Conservation (phyloP, 2,888 invertebrate species). For the Ashinkailepas kermadecensis region DNA sequence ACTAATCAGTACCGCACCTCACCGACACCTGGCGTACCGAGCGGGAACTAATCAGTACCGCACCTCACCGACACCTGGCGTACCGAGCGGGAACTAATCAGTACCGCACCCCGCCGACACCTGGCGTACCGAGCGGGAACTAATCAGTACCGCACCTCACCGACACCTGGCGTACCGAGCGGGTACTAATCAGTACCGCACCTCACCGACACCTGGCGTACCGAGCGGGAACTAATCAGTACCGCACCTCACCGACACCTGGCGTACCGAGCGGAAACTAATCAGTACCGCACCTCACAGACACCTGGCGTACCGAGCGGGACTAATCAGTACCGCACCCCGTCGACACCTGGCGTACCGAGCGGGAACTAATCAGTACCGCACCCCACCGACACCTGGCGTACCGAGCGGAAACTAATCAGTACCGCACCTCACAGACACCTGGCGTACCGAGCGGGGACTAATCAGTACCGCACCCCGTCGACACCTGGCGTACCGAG, state of each 20-base stretch:
- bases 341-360: conserved; percentile 60
- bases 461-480: conserved; percentile 43
- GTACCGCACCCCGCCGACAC: conserved; percentile 61
- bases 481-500: conserved; percentile 56
- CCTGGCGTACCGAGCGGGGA: conserved; percentile 41
- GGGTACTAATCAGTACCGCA: not conserved
- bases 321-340: not conserved
- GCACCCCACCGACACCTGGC: conserved; percentile 62
- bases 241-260: conserved; percentile 62
- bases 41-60: not conserved
- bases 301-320: conserved; percentile 49
- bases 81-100: not conserved
- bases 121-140: conserved; percentile 39
- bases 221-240: not conserved
- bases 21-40: conserved; percentile 57
- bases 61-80: conserved; percentile 62
- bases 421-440: conserved; percentile 54
- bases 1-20: not conserved
- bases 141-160: conserved; percentile 41
- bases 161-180: conserved; percentile 53
- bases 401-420: not conserved
- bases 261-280: conserved; percentile 23
- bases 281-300: conserved; percentile 45
- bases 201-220: conserved; percentile 59
- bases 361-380: not conserved